Conservation (phyloP, 2,797 vertebrate genomes). For the Rhinogobio ventralis region DNA sequence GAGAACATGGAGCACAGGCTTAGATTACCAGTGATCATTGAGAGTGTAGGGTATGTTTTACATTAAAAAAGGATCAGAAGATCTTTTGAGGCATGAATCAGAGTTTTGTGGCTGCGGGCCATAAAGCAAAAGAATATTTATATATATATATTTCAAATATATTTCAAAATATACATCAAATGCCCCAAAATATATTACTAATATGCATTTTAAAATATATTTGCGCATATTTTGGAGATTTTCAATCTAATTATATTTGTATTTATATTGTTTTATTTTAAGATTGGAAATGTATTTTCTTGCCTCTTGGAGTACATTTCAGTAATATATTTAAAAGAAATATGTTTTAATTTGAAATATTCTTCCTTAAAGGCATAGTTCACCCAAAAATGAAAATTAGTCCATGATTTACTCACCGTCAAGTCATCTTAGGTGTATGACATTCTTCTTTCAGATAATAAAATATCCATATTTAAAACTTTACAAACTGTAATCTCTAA, state of each 20-base stretch:
- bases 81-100: background rate
- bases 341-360: background rate
- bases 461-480: no score
- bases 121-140: background rate
- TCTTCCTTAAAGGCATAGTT: background rate
- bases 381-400: no score
- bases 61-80: slow-evolving; percentile 26
- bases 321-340: no score
- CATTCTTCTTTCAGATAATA: no score
- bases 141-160: no score
- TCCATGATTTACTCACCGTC: no score
- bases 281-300: no score
- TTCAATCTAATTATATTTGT: background rate
- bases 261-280: no score
- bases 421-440: no score
- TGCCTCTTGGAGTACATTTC: no score
- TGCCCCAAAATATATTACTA: background rate
- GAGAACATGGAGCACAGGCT: slow-evolving; percentile 15
- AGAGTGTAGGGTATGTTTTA: slow-evolving; percentile 15
- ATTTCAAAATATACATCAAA: background rate
- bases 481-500: no score
- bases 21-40: slow-evolving; percentile 17
- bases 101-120: background rate
- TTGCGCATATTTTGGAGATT: no score
- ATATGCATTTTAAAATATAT: background rate